Percentiles rank a stretch among this genome's conserved stretches.
phyloP scores from a whole-genome alignment of 2,797 vertebrate genomes.

The Sebastes hubbsi region DNA sequence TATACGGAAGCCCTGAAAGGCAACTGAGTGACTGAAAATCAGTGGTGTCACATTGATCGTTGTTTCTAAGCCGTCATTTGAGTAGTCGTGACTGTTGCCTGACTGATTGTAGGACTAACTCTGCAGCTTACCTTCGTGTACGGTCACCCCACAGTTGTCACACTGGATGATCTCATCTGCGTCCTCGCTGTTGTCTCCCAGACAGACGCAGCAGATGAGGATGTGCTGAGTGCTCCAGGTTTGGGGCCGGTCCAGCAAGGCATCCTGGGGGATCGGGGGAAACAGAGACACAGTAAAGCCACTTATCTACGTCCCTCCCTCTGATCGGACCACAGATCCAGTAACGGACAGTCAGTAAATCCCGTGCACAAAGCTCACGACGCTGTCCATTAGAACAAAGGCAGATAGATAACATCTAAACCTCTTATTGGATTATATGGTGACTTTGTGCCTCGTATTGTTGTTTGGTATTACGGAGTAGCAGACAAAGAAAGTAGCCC shows the following conservation, averaged over 20 bases:
- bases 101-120: too few relatives aligned
- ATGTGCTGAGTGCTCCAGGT: slow-evolving; percentile 96
- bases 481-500: background rate
- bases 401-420: slow-evolving; percentile 58
- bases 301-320: slow-evolving; percentile 9
- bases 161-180: slow-evolving; percentile 99
- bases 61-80: too few relatives aligned
- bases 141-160: slow-evolving; percentile 99
- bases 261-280: slow-evolving; percentile 83
- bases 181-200: slow-evolving; percentile 99
- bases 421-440: slow-evolving; percentile 52
- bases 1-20: too few relatives aligned
- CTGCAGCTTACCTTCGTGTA: slow-evolving; percentile 92
- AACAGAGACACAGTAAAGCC: slow-evolving; percentile 42
- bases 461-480: slow-evolving; percentile 10
- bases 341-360: slow-evolving; percentile 53
- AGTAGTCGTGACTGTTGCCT: too few relatives aligned
- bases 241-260: slow-evolving; percentile 92
- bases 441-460: slow-evolving; percentile 34
- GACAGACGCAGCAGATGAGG: slow-evolving; percentile 98
- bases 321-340: slow-evolving; percentile 44
- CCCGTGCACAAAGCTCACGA: slow-evolving; percentile 40
- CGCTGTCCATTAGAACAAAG: slow-evolving; percentile 42
- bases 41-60: slow-evolving; percentile 46
- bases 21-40: slow-evolving; percentile 47